phyloP scores from a whole-genome alignment of 2,888 invertebrate genomes.

The Metellina segmentata region DNA sequence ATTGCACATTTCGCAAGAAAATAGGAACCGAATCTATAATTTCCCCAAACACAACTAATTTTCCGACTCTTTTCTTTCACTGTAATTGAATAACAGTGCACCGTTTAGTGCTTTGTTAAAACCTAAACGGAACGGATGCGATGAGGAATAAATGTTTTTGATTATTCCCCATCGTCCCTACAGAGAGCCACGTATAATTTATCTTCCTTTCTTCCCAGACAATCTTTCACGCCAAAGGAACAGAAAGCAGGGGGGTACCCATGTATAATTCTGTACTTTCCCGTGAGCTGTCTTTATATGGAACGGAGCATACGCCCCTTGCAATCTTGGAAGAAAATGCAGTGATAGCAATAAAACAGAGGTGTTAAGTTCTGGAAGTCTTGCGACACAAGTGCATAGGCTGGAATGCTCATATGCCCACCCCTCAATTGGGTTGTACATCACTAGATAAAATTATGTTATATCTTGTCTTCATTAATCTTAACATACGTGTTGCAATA shows the following conservation, averaged over 20 bases:
- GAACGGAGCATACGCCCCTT: conserved; percentile 3
- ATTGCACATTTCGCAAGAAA: too few relatives aligned
- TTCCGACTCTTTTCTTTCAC: neutral
- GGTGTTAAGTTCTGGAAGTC: neutral
- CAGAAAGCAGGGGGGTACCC: neutral
- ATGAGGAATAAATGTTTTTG: conserved; percentile 12
- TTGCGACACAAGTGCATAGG: neutral
- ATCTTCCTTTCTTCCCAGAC: conserved; percentile 7
- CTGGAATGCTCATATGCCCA: too few relatives aligned
- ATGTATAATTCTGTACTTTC: conserved; percentile 15
- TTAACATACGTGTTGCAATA: too few relatives aligned
- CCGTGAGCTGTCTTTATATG: neutral
- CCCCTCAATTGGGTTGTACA: too few relatives aligned
- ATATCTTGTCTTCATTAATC: too few relatives aligned
- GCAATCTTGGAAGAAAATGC: neutral
- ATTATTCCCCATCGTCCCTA: neutral
- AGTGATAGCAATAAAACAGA: neutral
- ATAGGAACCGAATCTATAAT: neutral
- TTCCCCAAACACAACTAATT: neutral
- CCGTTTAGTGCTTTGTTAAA: neutral
- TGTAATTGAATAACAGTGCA: neutral
- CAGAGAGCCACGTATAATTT: neutral
- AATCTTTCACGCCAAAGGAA: neutral
- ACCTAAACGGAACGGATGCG: neutral
- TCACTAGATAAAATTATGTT: too few relatives aligned